Evolutionary conservation across 2,797 vertebrate genomes (phyloP), one percentile per base, ranked within the genome.

Genomic region (Allobates femoralis): DNA sequence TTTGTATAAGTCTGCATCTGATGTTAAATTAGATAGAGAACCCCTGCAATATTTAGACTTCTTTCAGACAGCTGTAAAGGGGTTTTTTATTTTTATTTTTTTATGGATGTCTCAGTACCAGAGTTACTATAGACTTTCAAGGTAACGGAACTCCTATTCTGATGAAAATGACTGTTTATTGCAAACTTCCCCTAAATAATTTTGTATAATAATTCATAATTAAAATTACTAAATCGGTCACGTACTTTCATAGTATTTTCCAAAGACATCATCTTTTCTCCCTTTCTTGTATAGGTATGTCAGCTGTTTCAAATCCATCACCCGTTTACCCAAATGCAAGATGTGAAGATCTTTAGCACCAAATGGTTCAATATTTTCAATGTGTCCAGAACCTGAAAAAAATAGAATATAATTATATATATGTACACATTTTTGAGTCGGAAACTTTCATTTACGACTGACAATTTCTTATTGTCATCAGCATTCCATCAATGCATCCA

Each of bases 291-390:
- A 98, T 74, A 99, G 94, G 79, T 93, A 91, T 18, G 93, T 94
- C 82, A 99, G 95, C 91, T 96, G 93, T 51, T 55, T 91, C 64
- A 99, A 96, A 91, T 99, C 97, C 4, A 94, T 94, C 91, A 99
- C 97, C 50, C 97, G 95, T 90, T 99, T 96, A 0, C 96, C 98
- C 0, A 99, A 96, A 64, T 95, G 95, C 3, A 96, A 96, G 88
- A 98, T 97, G 88, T 97, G 96, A 81, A 99, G 91, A 88, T 98
- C 96, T 93, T 95, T 97, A 88, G 96, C 97, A 18, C 95, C 97
- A 91, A 99, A 99, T 8, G 98, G 98, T 88, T 97, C 96, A 87
- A 99, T 98, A 89, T 99, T 99, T 92, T 97, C 96, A 86, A 99
- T 96, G 90, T 95, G 97, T 90, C 95, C 92, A 82, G 95, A 94